Conservation (phyloP, 2,797 vertebrate genomes). For the Pteropus rufus region DNA sequence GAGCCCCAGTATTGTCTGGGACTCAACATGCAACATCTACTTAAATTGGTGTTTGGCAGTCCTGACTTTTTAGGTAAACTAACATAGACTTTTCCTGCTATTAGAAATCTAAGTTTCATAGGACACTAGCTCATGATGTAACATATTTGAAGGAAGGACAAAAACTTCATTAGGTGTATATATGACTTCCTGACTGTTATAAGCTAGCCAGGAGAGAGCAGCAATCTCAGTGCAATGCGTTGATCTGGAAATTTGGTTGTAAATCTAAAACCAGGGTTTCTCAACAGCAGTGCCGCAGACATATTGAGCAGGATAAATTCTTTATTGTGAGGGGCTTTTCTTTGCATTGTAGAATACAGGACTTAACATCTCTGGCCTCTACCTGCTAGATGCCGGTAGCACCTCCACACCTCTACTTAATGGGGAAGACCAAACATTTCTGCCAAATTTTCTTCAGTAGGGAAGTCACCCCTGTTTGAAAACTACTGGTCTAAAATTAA, state of each 20-base stretch:
- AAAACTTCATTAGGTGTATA: background rate
- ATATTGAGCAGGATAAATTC: background rate
- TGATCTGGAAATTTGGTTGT: background rate
- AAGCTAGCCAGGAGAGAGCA: background rate
- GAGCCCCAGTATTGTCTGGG: background rate
- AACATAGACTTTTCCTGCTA: background rate
- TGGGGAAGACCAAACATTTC: background rate
- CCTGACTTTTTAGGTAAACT: background rate
- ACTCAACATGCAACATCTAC: background rate
- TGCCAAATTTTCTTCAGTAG: background rate
- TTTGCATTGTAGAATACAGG: background rate
- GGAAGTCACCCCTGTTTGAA: background rate
- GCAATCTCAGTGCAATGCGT: background rate
- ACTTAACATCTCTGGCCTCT: background rate
- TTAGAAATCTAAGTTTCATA: background rate
- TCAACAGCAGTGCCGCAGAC: background rate
- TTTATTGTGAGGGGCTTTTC: background rate
- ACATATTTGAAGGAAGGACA: background rate
- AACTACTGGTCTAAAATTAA: background rate
- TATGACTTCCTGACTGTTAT: background rate
- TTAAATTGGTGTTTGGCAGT: background rate
- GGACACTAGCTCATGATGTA: background rate
- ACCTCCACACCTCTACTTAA: background rate
- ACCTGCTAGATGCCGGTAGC: fast-evolving
- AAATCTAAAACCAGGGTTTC: background rate